Evolutionary conservation across 2,113 vertebrate species (phyloP), one percentile per base, ranked within the genome.

Genomic region (Bos indicus): DNA sequence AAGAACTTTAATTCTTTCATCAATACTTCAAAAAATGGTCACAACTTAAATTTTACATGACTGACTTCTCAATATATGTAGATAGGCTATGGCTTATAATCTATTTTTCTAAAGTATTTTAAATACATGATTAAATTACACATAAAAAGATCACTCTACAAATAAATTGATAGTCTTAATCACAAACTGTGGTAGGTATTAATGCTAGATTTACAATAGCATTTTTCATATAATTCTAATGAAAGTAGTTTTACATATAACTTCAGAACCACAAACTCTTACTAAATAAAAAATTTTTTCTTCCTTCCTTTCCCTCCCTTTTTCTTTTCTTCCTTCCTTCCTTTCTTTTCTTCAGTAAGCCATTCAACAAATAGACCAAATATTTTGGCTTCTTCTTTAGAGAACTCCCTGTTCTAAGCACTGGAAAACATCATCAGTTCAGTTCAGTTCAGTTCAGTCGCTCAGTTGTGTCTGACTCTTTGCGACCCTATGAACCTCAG

Each of bases 401-500:
- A 19, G 14, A 51, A 57, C 13, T 7, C 56, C 25, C 48, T 83
- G 1, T 82, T 80, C 11, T 25, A 43, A 19, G 52, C 5, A 67
- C 40, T 94, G 51, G 59, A 94, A 88, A 88, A 51, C 43, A 33
- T 54, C 64, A 30, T 62, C 28, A 62, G 60, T 7, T 67, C 62
- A n/a, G 30, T 64, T 64, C 30, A 64, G 33, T n/a, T 67, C 62
- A 64, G 33, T n/a, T 67, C 62, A 64, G 3, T 62, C 6, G 0
- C 62, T n/a, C 7, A n/a, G 62, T 67, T 2, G 1, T 67, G 33
- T n/a, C 16, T 2, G 3, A 67, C 62, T 67, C 33, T 64, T 64
- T 67, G 16, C 0, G 0, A n/a, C 62, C 2, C 3, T 16, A n/a
- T n/a, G 62, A 67, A n/a, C 7, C 4, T 0, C 16, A n/a, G 62